Percentiles rank a stretch among this genome's conserved stretches.
Evolutionary conservation across 1,140 invertebrate species (phyloP).

Genomic region (Thrips palmi): DNA sequence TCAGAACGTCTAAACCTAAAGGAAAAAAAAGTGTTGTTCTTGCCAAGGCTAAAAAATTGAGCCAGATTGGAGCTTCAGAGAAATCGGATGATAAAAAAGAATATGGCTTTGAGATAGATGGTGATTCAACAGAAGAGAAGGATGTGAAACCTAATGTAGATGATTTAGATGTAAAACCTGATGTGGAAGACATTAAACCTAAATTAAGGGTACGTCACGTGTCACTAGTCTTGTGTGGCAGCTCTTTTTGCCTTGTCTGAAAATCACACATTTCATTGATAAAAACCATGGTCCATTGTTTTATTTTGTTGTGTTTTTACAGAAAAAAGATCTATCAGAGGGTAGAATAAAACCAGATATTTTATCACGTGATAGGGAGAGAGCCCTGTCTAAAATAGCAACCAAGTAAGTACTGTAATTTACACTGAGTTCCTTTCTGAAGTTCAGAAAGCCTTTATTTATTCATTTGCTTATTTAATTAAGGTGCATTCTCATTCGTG

Average conservation of each 20-base stretch:
- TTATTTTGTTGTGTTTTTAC: constrained; percentile 19
- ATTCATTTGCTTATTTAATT: too few relatives aligned
- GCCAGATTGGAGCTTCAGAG: constrained; percentile 22
- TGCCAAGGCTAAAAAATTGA: constrained; percentile 50
- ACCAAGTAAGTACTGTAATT: constrained; percentile 46
- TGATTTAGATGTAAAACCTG: constrained; percentile 13
- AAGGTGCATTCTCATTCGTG: too few relatives aligned
- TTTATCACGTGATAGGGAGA: constrained; percentile 52
- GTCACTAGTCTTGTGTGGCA: constrained; percentile 1
- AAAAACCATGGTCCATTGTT: constrained; percentile 16
- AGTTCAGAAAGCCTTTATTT: too few relatives aligned
- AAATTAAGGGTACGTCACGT: constrained; percentile 13
- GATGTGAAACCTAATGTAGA: constrained; percentile 18
- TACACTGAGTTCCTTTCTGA: too few relatives aligned
- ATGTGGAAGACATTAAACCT: constrained; percentile 13
- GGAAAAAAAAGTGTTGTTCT: constrained; percentile 16
- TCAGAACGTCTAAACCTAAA: constrained; percentile 14
- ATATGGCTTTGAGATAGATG: constrained; percentile 19
- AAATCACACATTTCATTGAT: constrained; percentile 12
- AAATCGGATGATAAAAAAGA: constrained; percentile 24
- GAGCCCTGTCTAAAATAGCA: constrained; percentile 58
- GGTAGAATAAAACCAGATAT: constrained; percentile 54
- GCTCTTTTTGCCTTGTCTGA: constrained; percentile 11
- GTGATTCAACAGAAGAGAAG: constrained; percentile 5
- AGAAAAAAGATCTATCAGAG: constrained; percentile 40